phyloP scores from a whole-genome alignment of 2,888 invertebrate genomes.

The Germaria angustata region DNA sequence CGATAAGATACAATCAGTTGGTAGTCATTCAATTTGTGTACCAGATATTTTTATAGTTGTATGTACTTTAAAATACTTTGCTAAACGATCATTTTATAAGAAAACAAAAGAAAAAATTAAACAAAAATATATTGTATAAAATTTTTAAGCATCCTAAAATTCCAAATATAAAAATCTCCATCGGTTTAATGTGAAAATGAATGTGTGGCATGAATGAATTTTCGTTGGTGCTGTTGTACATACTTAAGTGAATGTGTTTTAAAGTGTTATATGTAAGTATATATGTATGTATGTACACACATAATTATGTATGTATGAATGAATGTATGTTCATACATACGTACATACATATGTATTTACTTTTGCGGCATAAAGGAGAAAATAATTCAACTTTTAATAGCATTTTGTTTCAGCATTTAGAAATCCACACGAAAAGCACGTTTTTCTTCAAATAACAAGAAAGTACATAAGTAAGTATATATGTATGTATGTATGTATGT shows the following conservation, averaged over 20 bases:
- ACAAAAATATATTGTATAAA: neutral
- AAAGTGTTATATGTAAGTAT: conserved; percentile 13
- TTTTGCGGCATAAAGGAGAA: conserved; percentile 14
- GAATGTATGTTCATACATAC: too few species aligned
- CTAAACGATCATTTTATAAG: conserved; percentile 21
- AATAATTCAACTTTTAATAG: conserved; percentile 4
- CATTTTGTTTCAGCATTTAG: conserved; percentile 39
- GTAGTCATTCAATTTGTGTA: conserved; percentile 2
- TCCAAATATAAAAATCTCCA: conserved; percentile 6
- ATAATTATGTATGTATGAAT: too few species aligned
- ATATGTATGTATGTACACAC: too few species aligned
- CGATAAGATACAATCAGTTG: neutral
- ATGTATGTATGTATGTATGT: too few species aligned
- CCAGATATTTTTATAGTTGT: neutral
- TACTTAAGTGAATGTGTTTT: conserved; percentile 11
- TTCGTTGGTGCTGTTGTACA: neutral
- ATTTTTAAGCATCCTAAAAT: conserved; percentile 3
- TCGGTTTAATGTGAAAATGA: conserved; percentile 10
- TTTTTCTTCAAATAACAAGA: conserved; percentile 39
- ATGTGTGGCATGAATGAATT: conserved; percentile 17
- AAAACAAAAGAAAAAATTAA: neutral
- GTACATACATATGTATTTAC: neutral
- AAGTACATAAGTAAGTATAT: conserved; percentile 34
- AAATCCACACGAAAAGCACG: conserved; percentile 36
- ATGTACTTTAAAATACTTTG: conserved; percentile 7